Evolutionary conservation across 2,888 invertebrate species (phyloP).

Genomic region (Melanargia galathea): DNA sequence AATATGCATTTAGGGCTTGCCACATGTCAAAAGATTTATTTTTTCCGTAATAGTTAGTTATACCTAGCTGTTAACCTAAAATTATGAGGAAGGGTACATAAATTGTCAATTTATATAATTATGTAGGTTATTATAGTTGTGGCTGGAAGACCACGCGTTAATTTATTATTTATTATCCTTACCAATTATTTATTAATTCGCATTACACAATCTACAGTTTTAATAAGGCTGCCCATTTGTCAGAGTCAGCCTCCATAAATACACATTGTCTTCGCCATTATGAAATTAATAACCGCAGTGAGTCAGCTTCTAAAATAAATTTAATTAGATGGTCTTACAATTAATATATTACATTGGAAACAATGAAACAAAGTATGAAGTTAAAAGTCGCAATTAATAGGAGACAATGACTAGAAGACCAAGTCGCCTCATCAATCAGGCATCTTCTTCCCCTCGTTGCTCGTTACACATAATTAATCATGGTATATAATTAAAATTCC

Average conservation of each 20-base stretch:
- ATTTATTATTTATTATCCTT: neutral
- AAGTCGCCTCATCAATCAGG: constrained; percentile 76
- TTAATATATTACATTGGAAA: constrained; percentile 61
- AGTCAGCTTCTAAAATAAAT: constrained; percentile 70
- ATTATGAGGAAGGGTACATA: too few relatives aligned
- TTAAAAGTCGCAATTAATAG: constrained; percentile 76
- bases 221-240: constrained; percentile 44
- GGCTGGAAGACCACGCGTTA: neutral
- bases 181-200: constrained; percentile 22
- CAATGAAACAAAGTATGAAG: constrained; percentile 72
- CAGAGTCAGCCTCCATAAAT: constrained; percentile 62
- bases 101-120: too few relatives aligned
- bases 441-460: constrained; percentile 63
- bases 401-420: constrained; percentile 69
- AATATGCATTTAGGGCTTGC: too few relatives aligned
- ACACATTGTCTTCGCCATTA: constrained; percentile 63
- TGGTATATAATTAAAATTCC: constrained; percentile 78
- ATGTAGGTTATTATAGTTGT: too few relatives aligned
- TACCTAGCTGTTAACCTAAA: too few relatives aligned
- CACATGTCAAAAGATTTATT: too few relatives aligned
- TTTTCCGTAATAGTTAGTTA: too few relatives aligned
- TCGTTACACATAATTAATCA: constrained; percentile 79
- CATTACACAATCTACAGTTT: constrained; percentile 19
- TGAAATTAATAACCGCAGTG: constrained; percentile 76
- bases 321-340: constrained; percentile 71